Conservation (phyloP, 2,797 vertebrate genomes). For the Tadarida brasiliensis region DNA sequence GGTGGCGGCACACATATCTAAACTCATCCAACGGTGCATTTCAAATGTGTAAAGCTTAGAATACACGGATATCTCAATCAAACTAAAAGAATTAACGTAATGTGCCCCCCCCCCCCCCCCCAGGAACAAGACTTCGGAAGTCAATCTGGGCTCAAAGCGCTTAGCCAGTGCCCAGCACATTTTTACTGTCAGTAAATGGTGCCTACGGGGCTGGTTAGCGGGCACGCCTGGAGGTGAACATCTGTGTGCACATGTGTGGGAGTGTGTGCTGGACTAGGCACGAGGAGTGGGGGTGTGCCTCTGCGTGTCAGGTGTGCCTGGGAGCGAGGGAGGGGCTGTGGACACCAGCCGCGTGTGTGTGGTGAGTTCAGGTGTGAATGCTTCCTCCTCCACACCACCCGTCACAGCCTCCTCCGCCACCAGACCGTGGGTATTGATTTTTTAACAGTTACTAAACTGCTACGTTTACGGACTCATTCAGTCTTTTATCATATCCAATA, state of each 20-base stretch:
- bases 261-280: too few relatives aligned
- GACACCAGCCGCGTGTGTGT: too few relatives aligned
- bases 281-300: accelerated
- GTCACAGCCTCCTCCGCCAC: background rate
- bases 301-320: accelerated
- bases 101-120: accelerated
- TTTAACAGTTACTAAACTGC: conserved; percentile 81
- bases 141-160: background rate
- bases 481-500: conserved; percentile 85
- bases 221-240: accelerated
- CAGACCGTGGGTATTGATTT: conserved; percentile 73
- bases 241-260: too few relatives aligned
- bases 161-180: background rate
- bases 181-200: background rate
- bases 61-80: background rate
- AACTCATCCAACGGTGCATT: background rate
- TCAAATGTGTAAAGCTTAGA: background rate
- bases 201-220: background rate
- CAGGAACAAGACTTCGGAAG: background rate
- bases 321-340: background rate
- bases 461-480: conserved; percentile 83
- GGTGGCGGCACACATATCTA: background rate
- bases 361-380: background rate
- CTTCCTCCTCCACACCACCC: background rate
- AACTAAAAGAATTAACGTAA: background rate